phyloP scores from a whole-genome alignment of 1,140 invertebrate genomes.

The Drosophila orena region DNA sequence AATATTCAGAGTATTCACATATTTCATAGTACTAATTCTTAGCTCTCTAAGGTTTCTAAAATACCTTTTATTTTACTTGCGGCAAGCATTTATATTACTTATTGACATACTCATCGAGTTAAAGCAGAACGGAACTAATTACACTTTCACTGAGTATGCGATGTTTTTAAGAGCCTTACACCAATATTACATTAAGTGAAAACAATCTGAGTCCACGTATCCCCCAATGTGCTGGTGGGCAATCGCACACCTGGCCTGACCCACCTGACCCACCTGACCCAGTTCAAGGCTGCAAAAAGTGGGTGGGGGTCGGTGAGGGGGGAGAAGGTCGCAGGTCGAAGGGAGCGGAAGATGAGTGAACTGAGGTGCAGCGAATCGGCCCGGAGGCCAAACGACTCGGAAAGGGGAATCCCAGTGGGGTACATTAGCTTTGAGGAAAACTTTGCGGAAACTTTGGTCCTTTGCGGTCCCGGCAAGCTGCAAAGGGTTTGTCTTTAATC shows the following conservation, averaged over 20 bases:
- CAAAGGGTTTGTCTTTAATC: conserved; percentile 41
- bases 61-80: too few species aligned
- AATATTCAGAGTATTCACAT: too few species aligned
- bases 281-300: conserved; percentile 20
- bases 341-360: conserved; percentile 17
- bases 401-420: conserved; percentile 31
- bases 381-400: conserved; percentile 20
- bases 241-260: conserved; percentile 54
- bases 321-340: background rate
- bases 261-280: conserved; percentile 21
- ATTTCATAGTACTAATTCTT: too few species aligned
- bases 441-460: conserved; percentile 30
- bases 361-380: conserved; percentile 36
- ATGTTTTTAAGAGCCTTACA: conserved; percentile 19
- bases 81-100: background rate
- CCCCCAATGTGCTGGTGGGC: conserved; percentile 15
- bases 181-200: conserved; percentile 13
- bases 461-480: conserved; percentile 20
- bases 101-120: background rate
- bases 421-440: conserved; percentile 53
- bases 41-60: too few species aligned
- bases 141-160: too few species aligned
- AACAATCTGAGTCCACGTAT: conserved; percentile 18
- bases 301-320: background rate
- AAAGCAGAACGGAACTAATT: background rate